These are phyloP conservation scores for Kryptolebias ocellatus DNA, from an alignment of 2,797 vertebrate genomes.

Conservation along the genomic window DNA sequence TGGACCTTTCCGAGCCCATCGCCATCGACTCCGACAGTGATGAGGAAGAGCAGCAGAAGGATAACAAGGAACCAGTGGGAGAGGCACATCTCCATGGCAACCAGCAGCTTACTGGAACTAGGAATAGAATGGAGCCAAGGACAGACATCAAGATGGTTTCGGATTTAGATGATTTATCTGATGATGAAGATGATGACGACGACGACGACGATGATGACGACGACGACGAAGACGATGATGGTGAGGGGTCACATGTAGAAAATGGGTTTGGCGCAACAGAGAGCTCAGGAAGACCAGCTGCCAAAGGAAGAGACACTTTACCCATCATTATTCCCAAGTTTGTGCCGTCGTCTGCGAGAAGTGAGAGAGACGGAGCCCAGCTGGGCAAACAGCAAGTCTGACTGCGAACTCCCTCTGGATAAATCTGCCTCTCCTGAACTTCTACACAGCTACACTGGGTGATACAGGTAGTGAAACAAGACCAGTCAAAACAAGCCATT, in stretches of 20 bases:
- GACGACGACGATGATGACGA: conserved; percentile 49
- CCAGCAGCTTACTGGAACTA: conserved; percentile 33
- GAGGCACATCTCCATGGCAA: conserved; percentile 58
- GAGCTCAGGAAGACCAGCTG: conserved; percentile 71
- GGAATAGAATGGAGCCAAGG: conserved; percentile 42
- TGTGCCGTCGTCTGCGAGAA: conserved; percentile 85
- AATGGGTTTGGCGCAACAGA: conserved; percentile 80
- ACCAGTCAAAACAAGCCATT: conserved; percentile 77
- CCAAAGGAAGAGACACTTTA: conserved; percentile 86
- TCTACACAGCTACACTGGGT: conserved; percentile 35
- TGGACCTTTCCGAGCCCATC: conserved; percentile 77
- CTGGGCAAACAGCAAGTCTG: conserved; percentile 91
- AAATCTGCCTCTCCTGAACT: conserved; percentile 72
- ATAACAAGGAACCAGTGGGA: conserved; percentile 70
- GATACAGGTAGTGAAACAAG: conserved; percentile 32
- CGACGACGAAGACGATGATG: conserved; percentile 54
- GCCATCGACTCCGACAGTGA: conserved; percentile 83
- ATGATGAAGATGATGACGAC: conserved; percentile 75
- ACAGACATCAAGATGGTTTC: conserved; percentile 67
- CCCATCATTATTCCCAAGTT: conserved; percentile 87
- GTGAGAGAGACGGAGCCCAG: conserved; percentile 76
- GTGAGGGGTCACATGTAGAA: conserved; percentile 86
- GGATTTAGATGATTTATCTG: conserved; percentile 84
- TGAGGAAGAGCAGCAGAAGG: conserved; percentile 62
- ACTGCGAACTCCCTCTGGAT: conserved; percentile 52